Evolutionary conservation across 1,140 invertebrate species (phyloP), one percentile per base, ranked within the genome.

Genomic region (Limonius californicus): DNA sequence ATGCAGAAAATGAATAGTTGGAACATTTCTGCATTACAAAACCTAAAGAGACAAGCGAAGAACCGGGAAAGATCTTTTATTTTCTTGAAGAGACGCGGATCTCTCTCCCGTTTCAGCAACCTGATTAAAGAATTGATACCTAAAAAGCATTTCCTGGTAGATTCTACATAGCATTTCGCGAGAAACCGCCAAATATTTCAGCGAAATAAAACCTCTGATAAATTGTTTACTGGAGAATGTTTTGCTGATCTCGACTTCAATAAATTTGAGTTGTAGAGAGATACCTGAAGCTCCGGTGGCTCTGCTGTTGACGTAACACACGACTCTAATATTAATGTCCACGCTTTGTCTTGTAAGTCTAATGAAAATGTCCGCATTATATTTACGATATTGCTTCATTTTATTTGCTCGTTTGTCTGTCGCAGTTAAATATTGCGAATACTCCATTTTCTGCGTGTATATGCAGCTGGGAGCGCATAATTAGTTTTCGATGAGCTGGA

Each of bases 51-150:
- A 45, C 42, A 45, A 45, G 14, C 42, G 16, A 45, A n/a, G 42
- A 45, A 45, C 4, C 14, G 42, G 42, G 16, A 45, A 45, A 45
- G 4, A 45, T 45, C 42, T 45, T 45, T 45, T 45, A 45, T 45
- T 45, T 45, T 45, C 42, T 45, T 45, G n/a, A 45, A 45, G 42
- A 15, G 42, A 15, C 3, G n/a, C 42, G 12, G 14, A 45, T 2
- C 42, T n/a, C 16, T 18, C 42, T 45, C 14, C 16, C 42, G 12
- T n/a, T 45, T 45, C 42, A 18, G 3, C 42, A 45, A 45, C 42
- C 42, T 45, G 42, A 45, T 45, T 45, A 45, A 45, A 45, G 42
- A 45, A 45, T 45, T 45, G 16, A 45, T 45, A 45, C 42, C 42
- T 45, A 45, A 45, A 45, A 45, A 45, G 42, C 42, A 45, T 45